These are phyloP conservation scores for Heterohyrax brucei DNA, from an alignment of 2,797 vertebrate genomes.

Conservation along the genomic window DNA sequence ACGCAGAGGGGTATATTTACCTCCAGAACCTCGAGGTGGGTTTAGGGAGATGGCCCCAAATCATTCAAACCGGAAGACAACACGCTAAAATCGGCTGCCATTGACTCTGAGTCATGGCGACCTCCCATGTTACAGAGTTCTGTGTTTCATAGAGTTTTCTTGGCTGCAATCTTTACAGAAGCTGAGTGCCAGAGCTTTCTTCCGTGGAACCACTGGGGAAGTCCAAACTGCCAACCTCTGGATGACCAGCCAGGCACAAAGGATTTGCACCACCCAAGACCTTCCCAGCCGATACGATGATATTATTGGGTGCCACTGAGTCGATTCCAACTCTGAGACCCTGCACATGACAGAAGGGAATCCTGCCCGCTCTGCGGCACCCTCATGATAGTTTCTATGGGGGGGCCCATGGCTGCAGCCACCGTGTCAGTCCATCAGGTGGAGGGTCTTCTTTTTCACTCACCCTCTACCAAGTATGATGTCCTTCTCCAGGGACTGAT, in stretches of 20 bases:
- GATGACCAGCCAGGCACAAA: not conserved
- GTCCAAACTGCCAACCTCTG: not conserved
- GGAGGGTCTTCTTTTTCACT: too few relatives aligned
- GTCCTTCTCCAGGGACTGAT: too few relatives aligned
- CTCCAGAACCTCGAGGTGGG: accelerated
- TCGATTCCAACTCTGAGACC: not conserved
- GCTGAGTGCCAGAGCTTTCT: not conserved
- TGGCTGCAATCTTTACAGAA: not conserved
- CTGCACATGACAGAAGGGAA: not conserved
- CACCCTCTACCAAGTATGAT: too few relatives aligned
- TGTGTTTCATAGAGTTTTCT: not conserved
- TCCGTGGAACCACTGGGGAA: not conserved
- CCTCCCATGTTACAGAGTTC: not conserved
- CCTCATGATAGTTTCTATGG: too few relatives aligned
- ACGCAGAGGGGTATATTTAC: not conserved
- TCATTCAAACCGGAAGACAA: not conserved
- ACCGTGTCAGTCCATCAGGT: too few relatives aligned
- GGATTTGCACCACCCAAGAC: not conserved
- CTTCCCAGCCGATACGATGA: not conserved
- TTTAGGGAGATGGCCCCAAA: not conserved
- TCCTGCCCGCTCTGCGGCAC: too few relatives aligned
- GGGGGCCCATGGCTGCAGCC: too few relatives aligned
- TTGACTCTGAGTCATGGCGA: not conserved
- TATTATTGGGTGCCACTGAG: not conserved
- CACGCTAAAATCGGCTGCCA: not conserved